Evolutionary conservation across 2,113 vertebrate species (phyloP), one percentile per base, ranked within the genome.

Genomic region (Poicephalus gulielmi): DNA sequence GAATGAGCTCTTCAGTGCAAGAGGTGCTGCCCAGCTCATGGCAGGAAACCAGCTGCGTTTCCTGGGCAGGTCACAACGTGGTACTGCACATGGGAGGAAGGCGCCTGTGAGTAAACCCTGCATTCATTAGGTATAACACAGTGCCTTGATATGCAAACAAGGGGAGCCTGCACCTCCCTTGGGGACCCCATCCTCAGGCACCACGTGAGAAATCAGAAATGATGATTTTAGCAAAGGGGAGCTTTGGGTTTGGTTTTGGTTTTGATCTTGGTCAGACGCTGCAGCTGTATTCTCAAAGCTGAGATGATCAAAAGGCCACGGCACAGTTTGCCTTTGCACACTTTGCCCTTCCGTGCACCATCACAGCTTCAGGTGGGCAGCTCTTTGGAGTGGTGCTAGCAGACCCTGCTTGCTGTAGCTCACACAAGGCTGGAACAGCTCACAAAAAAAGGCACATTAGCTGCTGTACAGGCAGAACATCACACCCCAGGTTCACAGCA

Each of bases 31-130:
- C 83, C 25, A 7, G 33, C 88, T 75, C 6, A 2, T 57, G 3
- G 67, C 95, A 96, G 95, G 95, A 96, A 97, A 78, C 94, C 88
- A 93, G 52, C 88, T 84, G 66, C 11, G 0, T 93, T 97, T 97
- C 96, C 95, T 96, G 95, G 73, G 95, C 88, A 88, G 92, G 83
- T 75, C 90, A 33, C 30, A 27, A 19, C 1, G 0, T 1, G 2
- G 63, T 77, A 16, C 67, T 46, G 80, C 67, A 17, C 63, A 35
- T 0, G 0, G 8, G 60, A 70, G 62, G 86, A 90, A 81, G 86
- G 63, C 37, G 52, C 80, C 55, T 25, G 3, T 44, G 86, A 86
- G 50, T 57, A 84, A 93, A 30, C 69, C 62, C 41, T 57, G 64
- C 17, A 6, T n/a, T 74, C 55, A 20, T 53, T 13, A 39, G 63